Base-by-base conservation (phyloP, 2,888 invertebrate genomes). In the Syrista parreyssii region DNA sequence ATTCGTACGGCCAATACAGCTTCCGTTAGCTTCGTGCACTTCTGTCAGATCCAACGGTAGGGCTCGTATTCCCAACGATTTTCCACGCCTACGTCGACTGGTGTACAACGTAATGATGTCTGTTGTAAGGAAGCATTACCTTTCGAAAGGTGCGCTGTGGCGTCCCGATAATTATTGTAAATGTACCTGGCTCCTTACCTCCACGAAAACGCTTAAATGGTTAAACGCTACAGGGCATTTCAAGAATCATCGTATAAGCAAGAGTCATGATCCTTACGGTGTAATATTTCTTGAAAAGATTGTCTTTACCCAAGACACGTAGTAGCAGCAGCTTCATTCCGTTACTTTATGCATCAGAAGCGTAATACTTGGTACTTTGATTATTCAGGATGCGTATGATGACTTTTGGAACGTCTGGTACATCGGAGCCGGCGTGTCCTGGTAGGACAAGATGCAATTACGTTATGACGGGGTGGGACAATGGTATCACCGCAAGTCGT, bases 161-260 rank as follows among this genome's bases (percentile, higher is more conserved):
- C 33, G 31, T 71, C 71, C 71, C 71, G 71, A 71, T 71, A 71
- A 71, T 71, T 71, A 71, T 71, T 71, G 31, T 71, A 71, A 71
- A 71, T 71, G 71, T 71, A 71, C 55, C 23, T 55, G 55, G 55
- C 55, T 55, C 15, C 55, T 55, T 55, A 55, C 55, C 55, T 23
- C 55, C 55, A 55, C 55, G 55, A 55, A 55, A 23, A 55, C 55
- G 23, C 55, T 55, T 23, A 23, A 55, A 9, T 23, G 55, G 23
- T 55, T 55, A 55, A 23, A 23, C 55, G 55, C 55, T 55, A 55
- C 55, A 55, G 55, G 55, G 23, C 23, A 23, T 55, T 55, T 55
- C 55, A 55, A 55, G 55, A 55, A 23, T 23, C 55, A 23, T 23
- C 55, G 23, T 55, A 23, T 2, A 55, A 55, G 40, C 40, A 40